Evolutionary conservation across 2,888 invertebrate genomes (phyloP), one percentile per base, ranked within the genome.

Genomic region (Serripes groenlandicus): DNA sequence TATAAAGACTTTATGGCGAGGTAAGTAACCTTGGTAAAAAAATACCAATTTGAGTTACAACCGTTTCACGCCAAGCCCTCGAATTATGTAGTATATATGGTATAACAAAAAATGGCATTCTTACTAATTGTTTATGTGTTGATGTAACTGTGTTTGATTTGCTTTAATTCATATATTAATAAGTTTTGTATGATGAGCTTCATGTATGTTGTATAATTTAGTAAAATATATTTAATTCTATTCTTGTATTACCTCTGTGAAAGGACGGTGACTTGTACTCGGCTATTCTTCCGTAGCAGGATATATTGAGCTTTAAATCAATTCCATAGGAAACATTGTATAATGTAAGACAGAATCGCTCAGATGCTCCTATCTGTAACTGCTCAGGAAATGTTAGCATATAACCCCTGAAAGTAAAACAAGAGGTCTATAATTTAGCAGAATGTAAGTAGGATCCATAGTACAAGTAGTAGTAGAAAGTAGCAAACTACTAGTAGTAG

Each of bases 381-480:
- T 77, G 77, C 49, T 82, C 84, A n/a, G 91, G 90, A 60, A 90
- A 82, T 26, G 91, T 91, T 28, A 91, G 79, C 37, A 91, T 75
- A 78, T 86, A 90, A 2, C 89, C 89, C 32, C 88, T 91, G 86
- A 69, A 86, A 87, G 37, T 34, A 54, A 49, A 21, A 49, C 21
- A 49, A 21, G 15, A 21, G 7, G 2, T 21, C 1, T 49, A 49
- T 21, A 49, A 42, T 7, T 49, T 49, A 21, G 49, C 21, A 49
- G 3, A 5, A 1, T n/a, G n/a, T n/a, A n/a, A n/a, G n/a, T n/a
- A n/a, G n/a, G n/a, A n/a, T n/a, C n/a, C n/a, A n/a, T n/a, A n/a
- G n/a, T n/a, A n/a, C n/a, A n/a, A n/a, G n/a, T n/a, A n/a, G n/a
- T n/a, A n/a, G n/a, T n/a, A n/a, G n/a, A n/a, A n/a, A n/a, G n/a